Evolutionary conservation across 2,888 invertebrate species (phyloP).

Genomic region (Tenodera sinensis): DNA sequence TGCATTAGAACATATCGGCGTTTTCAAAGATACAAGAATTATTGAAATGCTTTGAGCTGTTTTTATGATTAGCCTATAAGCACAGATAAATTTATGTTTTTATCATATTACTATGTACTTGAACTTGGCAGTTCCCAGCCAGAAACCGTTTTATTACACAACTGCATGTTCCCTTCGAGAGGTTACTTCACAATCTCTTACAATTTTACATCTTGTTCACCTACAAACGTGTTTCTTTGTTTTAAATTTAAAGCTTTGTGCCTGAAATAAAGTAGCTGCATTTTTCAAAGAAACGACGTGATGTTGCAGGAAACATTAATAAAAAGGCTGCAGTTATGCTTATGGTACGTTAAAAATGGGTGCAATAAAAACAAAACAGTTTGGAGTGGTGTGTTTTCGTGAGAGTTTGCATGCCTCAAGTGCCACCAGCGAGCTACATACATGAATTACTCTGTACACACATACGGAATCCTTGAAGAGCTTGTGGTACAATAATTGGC

Average conservation of each 20-base stretch:
- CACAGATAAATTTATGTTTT: too few relatives aligned
- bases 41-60: too few relatives aligned
- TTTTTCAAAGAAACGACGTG: neutral
- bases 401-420: neutral
- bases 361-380: neutral
- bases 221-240: neutral
- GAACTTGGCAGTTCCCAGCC: too few relatives aligned
- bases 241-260: too few relatives aligned
- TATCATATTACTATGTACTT: too few relatives aligned
- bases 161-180: too few relatives aligned
- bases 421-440: neutral
- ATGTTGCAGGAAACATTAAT: neutral
- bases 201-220: neutral
- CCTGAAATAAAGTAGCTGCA: neutral
- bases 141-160: too few relatives aligned
- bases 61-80: too few relatives aligned
- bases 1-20: too few relatives aligned
- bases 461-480: neutral
- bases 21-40: too few relatives aligned
- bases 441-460: neutral
- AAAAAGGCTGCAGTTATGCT: neutral
- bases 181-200: too few relatives aligned
- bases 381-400: neutral
- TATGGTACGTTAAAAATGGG: neutral
- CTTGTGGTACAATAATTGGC: neutral